Evolutionary conservation across 1,140 invertebrate genomes (phyloP).

Genomic region (Neotoxoptera formosana): DNA sequence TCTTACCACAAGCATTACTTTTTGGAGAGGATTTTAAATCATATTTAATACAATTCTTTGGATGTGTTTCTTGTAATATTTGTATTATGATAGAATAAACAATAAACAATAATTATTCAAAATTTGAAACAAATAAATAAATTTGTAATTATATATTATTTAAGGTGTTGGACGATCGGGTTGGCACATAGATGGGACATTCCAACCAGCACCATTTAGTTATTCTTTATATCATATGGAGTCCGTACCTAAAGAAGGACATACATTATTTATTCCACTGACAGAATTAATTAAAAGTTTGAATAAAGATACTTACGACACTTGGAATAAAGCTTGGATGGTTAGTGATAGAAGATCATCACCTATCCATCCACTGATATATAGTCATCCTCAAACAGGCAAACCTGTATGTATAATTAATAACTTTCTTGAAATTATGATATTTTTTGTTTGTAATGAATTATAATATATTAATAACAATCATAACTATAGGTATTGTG

Average conservation of each 20-base stretch:
- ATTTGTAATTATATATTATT: background rate
- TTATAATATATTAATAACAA: background rate
- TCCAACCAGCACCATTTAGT: conserved; percentile 65
- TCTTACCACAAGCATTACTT: too few species aligned
- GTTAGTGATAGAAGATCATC: conserved; percentile 63
- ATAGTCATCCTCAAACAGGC: conserved; percentile 62
- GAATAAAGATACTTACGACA: conserved; percentile 61
- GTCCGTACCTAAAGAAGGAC: conserved; percentile 64
- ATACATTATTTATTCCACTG: conserved; percentile 65
- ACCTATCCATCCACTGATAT: conserved; percentile 65
- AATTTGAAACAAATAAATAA: too few species aligned
- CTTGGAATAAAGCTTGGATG: conserved; percentile 66
- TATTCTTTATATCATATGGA: conserved; percentile 66
- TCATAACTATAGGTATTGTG: conserved; percentile 65
- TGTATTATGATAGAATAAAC: too few species aligned
- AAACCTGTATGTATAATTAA: conserved; percentile 59
- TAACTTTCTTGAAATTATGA: background rate
- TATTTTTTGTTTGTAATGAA: background rate
- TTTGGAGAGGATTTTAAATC: too few species aligned
- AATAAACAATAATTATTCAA: too few species aligned
- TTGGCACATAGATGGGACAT: conserved; percentile 68
- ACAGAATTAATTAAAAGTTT: conserved; percentile 65
- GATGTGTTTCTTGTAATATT: too few species aligned
- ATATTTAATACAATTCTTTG: too few species aligned
- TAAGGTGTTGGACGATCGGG: conserved; percentile 66